Percentiles rank a stretch among this genome's conserved stretches.
These are phyloP conservation scores for Amblyjoppa proteus DNA, from an alignment of 2,888 invertebrate genomes.

Conservation along the genomic window DNA sequence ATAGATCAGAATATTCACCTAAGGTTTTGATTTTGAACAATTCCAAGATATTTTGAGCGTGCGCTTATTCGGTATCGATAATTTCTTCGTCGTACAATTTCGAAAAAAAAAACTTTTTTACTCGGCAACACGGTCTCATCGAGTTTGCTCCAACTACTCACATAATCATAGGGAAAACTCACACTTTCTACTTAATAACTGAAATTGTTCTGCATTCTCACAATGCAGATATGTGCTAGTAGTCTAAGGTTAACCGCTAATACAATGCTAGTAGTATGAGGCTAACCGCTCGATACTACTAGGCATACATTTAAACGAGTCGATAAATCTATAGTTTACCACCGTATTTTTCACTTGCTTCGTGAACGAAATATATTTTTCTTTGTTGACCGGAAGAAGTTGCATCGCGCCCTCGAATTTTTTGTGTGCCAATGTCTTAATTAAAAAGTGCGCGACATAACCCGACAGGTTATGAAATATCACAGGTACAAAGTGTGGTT, in stretches of 20 bases:
- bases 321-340: slow-evolving; percentile 71
- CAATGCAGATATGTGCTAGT: slow-evolving; percentile 23
- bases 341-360: slow-evolving; percentile 62
- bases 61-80: slow-evolving; percentile 58
- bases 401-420: slow-evolving; percentile 40
- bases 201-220: slow-evolving; percentile 47
- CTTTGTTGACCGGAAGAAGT: slow-evolving; percentile 76
- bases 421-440: no score
- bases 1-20: slow-evolving; percentile 19
- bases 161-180: slow-evolving; percentile 70
- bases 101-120: no score
- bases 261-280: neutral
- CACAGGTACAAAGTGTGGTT: neutral
- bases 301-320: slow-evolving; percentile 76
- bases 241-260: no score
- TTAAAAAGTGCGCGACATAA: no score
- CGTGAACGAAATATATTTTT: slow-evolving; percentile 76
- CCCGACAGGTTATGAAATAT: no score
- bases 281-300: slow-evolving; percentile 69
- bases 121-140: no score
- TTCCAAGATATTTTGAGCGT: slow-evolving; percentile 20
- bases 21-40: slow-evolving; percentile 19
- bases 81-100: no score
- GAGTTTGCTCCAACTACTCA: no score
- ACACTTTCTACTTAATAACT: slow-evolving; percentile 72